A percentile compares a stretch with the other conserved stretches of the same genome.
phyloP scores from a whole-genome alignment of 2,113 vertebrate genomes.

The Microtus montanus region DNA sequence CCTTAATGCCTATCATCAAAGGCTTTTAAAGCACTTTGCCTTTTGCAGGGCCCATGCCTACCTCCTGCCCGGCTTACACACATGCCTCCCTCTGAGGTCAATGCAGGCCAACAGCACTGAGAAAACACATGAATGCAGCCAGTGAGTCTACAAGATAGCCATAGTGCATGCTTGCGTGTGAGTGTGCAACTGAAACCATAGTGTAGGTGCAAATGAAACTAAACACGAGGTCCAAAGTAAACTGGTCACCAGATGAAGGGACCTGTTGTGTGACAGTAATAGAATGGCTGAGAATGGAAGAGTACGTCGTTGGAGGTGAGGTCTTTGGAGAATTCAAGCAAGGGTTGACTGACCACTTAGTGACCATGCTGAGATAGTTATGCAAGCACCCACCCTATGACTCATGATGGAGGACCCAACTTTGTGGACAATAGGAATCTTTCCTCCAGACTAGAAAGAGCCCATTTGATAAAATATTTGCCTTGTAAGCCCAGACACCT shows the following conservation, averaged over 20 bases:
- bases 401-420: not conserved
- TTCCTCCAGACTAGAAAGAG: not conserved
- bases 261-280: not conserved
- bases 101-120: slow-evolving; percentile 61
- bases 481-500: not conserved
- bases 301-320: not conserved
- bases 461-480: not conserved
- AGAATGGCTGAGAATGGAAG: not conserved
- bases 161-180: not conserved
- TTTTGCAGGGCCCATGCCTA: slow-evolving; percentile 68
- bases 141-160: not conserved
- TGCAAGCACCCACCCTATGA: not conserved
- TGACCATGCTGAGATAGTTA: not conserved
- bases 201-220: not conserved
- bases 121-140: slow-evolving; percentile 55
- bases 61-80: slow-evolving; percentile 68
- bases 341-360: not conserved
- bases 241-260: not conserved
- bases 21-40: slow-evolving; percentile 80
- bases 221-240: slow-evolving; percentile 17
- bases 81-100: slow-evolving; percentile 73
- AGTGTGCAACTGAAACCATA: slow-evolving; percentile 23
- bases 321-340: not conserved
- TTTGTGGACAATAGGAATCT: not conserved
- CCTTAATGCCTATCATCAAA: slow-evolving; percentile 82